A percentile compares a stretch with the other conserved stretches of the same genome.
Conservation (phyloP, 2,888 invertebrate species). For the Galeruca laticollis region DNA sequence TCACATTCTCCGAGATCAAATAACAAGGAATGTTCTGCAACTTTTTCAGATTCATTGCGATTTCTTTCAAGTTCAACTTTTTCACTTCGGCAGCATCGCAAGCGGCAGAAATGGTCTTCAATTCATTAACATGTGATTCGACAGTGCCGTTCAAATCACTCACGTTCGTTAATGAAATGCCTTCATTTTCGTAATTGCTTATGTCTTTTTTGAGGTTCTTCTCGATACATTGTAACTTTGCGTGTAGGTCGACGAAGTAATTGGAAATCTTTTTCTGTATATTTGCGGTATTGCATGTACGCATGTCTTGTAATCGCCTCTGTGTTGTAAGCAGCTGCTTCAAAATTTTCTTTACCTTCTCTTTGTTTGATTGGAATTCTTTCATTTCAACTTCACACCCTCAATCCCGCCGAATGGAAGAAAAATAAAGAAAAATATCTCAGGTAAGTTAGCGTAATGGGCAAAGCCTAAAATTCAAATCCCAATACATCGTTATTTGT, state of each 20-base stretch:
- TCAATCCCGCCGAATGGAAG: no score
- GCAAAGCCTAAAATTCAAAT: no score
- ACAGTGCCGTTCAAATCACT: slow-evolving; percentile 41
- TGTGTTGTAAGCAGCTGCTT: slow-evolving; percentile 46
- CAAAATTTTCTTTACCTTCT: slow-evolving; percentile 41
- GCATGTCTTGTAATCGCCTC: slow-evolving; percentile 42
- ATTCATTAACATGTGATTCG: no score
- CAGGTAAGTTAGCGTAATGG: no score
- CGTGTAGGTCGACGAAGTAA: slow-evolving; percentile 45
- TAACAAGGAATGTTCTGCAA: slow-evolving; percentile 49
- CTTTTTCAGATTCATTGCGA: slow-evolving; percentile 45
- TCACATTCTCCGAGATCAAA: slow-evolving; percentile 40
- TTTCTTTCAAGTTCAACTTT: slow-evolving; percentile 50
- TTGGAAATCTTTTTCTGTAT: slow-evolving; percentile 41
- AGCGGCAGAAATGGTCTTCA: slow-evolving; percentile 43
- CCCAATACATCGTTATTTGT: no score
- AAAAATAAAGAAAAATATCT: no score
- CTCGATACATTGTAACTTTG: slow-evolving; percentile 38
- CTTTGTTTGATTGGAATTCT: slow-evolving; percentile 42
- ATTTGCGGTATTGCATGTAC: slow-evolving; percentile 25
- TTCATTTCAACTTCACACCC: slow-evolving; percentile 46
- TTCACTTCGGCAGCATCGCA: slow-evolving; percentile 38
- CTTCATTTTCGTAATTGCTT: slow-evolving; percentile 19
- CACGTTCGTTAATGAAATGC: slow-evolving; percentile 31
- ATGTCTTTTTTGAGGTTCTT: slow-evolving; percentile 37